Base-by-base conservation (phyloP, 1,140 invertebrate species). In the honey bee (Apis mellifera) region DNA sequence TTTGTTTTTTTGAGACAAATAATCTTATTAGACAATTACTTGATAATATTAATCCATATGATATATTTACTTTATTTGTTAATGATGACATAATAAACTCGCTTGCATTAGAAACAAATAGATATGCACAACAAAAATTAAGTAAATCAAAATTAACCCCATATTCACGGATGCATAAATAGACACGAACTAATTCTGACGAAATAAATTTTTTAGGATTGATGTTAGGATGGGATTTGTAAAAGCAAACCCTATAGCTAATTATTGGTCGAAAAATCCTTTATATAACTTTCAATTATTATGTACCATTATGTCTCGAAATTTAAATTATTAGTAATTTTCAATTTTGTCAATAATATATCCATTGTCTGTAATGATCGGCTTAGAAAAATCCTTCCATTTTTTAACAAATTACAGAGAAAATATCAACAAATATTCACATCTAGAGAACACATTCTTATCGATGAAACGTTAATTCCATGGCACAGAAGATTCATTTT, bases 261-360 rank as follows among this genome's bases (percentile, higher is more conserved):
- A 59, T 21, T 21, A 59, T 59, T 59, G 57, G 19, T 19, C 19
- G 0, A n/a, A 21, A 59, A 59, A 3, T 21, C 7, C 5, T 9
- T 59, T 59, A 15, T n/a, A 59, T 21, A 21, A 21, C 2, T 32
- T 59, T 21, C 57, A 17, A 17, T 8, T 55, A 59, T 7, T 0
- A 7, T 2, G 13, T 54, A 0, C 0, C 11, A 55, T 55, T 55
- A 90, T 91, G 85, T 80, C 83, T 72, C 83, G 87, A 82, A 90
- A 93, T 93, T 92, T 84, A 80, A 90, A 79, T 50, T 90, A 73
- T 32, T 32, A 66, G 32, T 32, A 64, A 88, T n/a, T 73, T 90
- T 70, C 89, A 91, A n/a, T 85, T 92, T 92, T 87, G 78, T 52
- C 52, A 50, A 91, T 70, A 90, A 89, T 86, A 32, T 86, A 72